A percentile compares a stretch with the other conserved stretches of the same genome.
Evolutionary conservation across 1,140 invertebrate genomes (phyloP).

Genomic region (Palaemon carinicauda): DNA sequence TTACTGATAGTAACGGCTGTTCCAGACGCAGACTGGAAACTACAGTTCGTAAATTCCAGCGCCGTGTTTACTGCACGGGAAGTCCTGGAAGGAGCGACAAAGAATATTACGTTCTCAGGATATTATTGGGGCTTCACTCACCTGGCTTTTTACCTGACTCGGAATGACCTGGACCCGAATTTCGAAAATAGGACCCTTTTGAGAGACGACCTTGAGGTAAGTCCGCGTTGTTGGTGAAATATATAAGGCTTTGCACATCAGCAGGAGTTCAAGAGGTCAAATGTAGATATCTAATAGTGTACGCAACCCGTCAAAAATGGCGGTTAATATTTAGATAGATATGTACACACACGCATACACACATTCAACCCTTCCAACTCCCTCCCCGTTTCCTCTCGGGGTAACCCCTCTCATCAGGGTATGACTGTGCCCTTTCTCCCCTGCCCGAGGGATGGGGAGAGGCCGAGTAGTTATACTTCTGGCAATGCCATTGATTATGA

Average conservation of each 20-base stretch:
- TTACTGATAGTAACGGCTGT: slow-evolving; percentile 15
- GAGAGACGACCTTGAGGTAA: neutral
- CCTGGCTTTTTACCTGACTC: slow-evolving; percentile 12
- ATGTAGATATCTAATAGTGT: too few species aligned
- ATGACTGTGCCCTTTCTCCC: too few species aligned
- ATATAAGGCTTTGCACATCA: neutral
- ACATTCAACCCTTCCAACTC: too few species aligned
- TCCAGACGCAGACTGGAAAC: slow-evolving; percentile 16
- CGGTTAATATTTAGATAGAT: too few species aligned
- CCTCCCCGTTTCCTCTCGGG: too few species aligned
- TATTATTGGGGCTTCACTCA: slow-evolving; percentile 33
- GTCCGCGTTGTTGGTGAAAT: neutral
- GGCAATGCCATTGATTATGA: too few species aligned
- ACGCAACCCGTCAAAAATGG: too few species aligned
- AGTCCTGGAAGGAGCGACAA: slow-evolving; percentile 5
- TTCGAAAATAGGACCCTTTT: neutral
- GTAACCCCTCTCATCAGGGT: too few species aligned
- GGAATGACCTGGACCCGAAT: neutral
- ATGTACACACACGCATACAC: too few species aligned
- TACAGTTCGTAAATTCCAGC: neutral
- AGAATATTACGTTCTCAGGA: slow-evolving; percentile 36
- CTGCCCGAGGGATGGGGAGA: too few species aligned
- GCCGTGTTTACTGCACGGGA: slow-evolving; percentile 24
- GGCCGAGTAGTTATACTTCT: too few species aligned
- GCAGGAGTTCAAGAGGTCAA: too few species aligned